These are phyloP conservation scores for Pluvianellus socialis DNA, from an alignment of 2,113 vertebrate species.

Conservation along the genomic window DNA sequence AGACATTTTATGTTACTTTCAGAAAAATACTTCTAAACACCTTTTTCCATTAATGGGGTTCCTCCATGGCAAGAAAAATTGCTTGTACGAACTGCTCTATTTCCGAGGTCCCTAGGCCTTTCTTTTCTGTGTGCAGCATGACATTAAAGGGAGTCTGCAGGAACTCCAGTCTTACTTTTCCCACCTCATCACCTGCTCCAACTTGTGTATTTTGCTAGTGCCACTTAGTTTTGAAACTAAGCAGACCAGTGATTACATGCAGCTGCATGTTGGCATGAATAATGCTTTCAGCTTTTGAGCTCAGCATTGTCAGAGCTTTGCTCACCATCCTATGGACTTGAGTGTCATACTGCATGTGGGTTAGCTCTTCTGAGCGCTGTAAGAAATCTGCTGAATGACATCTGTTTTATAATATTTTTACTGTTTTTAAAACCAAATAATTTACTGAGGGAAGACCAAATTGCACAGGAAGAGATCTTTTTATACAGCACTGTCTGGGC, in stretches of 20 bases:
- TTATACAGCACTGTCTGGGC: background rate
- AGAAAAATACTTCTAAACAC: background rate
- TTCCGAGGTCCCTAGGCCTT: background rate
- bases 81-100: background rate
- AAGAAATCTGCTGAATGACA: background rate
- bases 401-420: constrained; percentile 15
- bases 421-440: background rate
- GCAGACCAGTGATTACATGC: constrained; percentile 30
- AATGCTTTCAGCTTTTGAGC: background rate
- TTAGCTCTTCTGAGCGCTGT: background rate
- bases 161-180: background rate
- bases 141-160: background rate
- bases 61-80: background rate
- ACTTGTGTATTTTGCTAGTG: constrained; percentile 22
- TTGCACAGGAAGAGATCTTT: background rate
- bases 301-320: background rate
- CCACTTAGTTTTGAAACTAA: constrained; percentile 49
- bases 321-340: background rate
- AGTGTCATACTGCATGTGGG: background rate
- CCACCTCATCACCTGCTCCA: constrained; percentile 35
- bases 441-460: background rate
- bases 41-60: background rate
- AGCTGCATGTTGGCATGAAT: constrained; percentile 39
- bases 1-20: background rate
- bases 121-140: background rate